Evolutionary conservation across 2,888 invertebrate genomes (phyloP), one percentile per base, ranked within the genome.

Genomic region (Drosophila anomalata): DNA sequence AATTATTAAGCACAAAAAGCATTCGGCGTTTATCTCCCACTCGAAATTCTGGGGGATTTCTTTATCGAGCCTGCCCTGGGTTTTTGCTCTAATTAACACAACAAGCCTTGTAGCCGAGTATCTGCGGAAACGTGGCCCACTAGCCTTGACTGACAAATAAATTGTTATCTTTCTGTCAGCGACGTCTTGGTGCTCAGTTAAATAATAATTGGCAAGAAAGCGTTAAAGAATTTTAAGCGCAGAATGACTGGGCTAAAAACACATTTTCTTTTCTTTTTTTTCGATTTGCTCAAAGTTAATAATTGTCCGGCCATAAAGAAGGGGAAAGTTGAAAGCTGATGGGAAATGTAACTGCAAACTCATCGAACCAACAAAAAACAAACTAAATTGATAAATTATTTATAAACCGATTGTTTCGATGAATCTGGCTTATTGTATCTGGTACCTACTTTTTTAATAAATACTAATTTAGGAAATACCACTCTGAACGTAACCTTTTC

Each of bases 1-100:
- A 61, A 75, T 77, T 75, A 88, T 88, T 86, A 83, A 87, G 71
- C 53, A 17, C 39, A 61, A 36, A 41, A 72, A 41, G 12, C 50
- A 4, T n/a, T 39, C 9, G 20, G 7, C 70, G 63, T 74, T 79
- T 88, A 79, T 82, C 73, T 79, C 44, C 63, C 65, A 71, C 69
- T 29, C 24, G 44, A 17, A 39, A 31, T 54, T 72, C 31, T 42
- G 24, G 73, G 73, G 48, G 53, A 72, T 69, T 69, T 72, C 53
- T 72, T 54, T 50, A 54, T 71, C 41, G 52, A 60, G 22, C 47
- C 41, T 14, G 17, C 14, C 20, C 56, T 57, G 44, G 33, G 31
- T 36, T 52, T 63, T 52, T 63, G 73, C 52, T 48, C 52, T 52
- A 72, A 65, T 70, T 73, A 73, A 73, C 63, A 39, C 42, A 26